These are phyloP conservation scores for Drosophila nr. medialis DNA, from an alignment of 2,888 invertebrate genomes.

Conservation along the genomic window DNA sequence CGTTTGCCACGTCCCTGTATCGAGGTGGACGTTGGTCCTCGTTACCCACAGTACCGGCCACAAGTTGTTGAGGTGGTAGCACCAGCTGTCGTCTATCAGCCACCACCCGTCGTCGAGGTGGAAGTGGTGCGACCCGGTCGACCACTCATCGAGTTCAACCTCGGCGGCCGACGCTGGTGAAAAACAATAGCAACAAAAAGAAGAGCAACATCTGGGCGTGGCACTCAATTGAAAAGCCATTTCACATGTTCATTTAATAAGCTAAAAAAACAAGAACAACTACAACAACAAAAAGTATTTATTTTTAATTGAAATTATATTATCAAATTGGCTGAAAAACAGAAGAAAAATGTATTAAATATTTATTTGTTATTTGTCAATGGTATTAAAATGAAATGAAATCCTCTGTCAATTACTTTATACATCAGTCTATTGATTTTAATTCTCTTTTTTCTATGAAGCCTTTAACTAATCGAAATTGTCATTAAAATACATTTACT, in stretches of 20 bases:
- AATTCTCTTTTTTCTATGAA: background rate
- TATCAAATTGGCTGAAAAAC: constrained; percentile 20
- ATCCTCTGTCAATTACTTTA: constrained; percentile 29
- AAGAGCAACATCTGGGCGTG: background rate
- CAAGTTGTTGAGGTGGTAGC: constrained; percentile 60
- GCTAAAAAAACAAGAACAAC: constrained; percentile 23
- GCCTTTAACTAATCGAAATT: constrained; percentile 13
- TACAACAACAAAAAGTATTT: constrained; percentile 30
- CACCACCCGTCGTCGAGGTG: constrained; percentile 67
- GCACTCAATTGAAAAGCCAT: constrained; percentile 40
- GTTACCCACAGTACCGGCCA: constrained; percentile 56
- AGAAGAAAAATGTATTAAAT: constrained; percentile 19
- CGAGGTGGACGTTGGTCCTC: constrained; percentile 64
- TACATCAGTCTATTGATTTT: constrained; percentile 4
- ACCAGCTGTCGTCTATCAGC: constrained; percentile 68
- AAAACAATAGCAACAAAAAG: background rate
- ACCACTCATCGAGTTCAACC: constrained; percentile 69
- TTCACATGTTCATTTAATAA: constrained; percentile 36
- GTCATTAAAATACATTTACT: constrained; percentile 32
- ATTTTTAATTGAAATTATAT: constrained; percentile 62
- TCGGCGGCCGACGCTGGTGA: constrained; percentile 69
- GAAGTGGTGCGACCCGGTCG: constrained; percentile 66
- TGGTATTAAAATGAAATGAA: constrained; percentile 58
- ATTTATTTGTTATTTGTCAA: constrained; percentile 56
- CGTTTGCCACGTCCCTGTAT: constrained; percentile 67